A percentile compares a stretch with the other conserved stretches of the same genome.
Evolutionary conservation across 2,888 invertebrate species (phyloP).

Genomic region (Pseudococcus longispinus): DNA sequence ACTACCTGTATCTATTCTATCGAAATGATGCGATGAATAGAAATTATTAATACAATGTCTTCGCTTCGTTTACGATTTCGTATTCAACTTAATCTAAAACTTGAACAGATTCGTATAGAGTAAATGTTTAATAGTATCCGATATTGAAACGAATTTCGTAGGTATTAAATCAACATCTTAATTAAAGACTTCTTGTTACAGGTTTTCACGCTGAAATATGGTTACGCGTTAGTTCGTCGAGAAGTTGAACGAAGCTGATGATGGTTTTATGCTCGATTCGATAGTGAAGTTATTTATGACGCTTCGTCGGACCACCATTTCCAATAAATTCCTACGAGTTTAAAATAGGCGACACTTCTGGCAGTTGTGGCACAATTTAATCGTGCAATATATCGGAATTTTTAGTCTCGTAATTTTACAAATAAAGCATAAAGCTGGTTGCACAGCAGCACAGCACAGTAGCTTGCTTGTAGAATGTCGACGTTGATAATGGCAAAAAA

Average conservation of each 20-base stretch:
- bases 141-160: not conserved
- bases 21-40: constrained; percentile 4
- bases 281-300: not conserved
- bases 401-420: not conserved
- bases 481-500: constrained; percentile 5
- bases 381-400: not conserved
- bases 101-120: not conserved
- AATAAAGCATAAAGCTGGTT: not conserved
- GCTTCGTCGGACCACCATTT: not conserved
- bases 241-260: not conserved
- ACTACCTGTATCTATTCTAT: constrained; percentile 23
- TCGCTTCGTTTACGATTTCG: not conserved
- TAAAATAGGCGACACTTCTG: not conserved
- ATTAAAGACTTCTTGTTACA: not conserved
- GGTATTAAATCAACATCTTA: not conserved
- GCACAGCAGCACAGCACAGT: not conserved
- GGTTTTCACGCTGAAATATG: not conserved
- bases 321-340: not conserved
- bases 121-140: not conserved
- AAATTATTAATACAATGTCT: constrained; percentile 13
- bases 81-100: not conserved
- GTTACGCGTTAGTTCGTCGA: not conserved
- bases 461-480: not conserved
- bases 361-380: not conserved
- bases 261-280: not conserved